phyloP scores from a whole-genome alignment of 2,797 vertebrate species.

The Liparis tanakae region DNA sequence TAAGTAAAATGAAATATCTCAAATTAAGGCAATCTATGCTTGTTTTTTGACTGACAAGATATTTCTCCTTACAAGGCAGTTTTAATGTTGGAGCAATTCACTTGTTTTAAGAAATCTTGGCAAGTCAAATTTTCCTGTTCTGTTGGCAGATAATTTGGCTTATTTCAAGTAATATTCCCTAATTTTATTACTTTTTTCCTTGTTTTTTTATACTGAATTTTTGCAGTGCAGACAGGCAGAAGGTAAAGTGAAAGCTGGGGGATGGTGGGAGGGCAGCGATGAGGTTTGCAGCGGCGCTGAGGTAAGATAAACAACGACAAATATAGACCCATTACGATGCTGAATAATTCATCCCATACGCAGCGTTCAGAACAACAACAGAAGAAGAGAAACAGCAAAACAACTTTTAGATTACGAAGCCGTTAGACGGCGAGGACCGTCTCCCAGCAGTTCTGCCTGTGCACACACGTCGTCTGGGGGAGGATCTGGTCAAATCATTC shows the following conservation, averaged over 20 bases:
- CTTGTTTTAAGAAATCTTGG: too few species aligned
- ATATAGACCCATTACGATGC: constrained; percentile 80
- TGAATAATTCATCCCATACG: constrained; percentile 81
- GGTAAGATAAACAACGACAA: constrained; percentile 78
- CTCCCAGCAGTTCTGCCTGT: constrained; percentile 53
- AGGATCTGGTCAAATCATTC: constrained; percentile 51
- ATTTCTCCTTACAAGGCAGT: too few species aligned
- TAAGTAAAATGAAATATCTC: too few species aligned
- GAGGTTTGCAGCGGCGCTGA: constrained; percentile 63
- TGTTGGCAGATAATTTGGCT: too few species aligned
- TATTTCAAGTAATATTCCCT: too few species aligned
- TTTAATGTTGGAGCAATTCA: too few species aligned
- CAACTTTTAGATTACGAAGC: constrained; percentile 56
- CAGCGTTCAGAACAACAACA: constrained; percentile 70
- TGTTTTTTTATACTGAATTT: too few species aligned
- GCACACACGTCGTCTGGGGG: constrained; percentile 45
- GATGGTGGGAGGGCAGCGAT: constrained; percentile 59
- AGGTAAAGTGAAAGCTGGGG: constrained; percentile 52
- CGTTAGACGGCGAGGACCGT: constrained; percentile 49
- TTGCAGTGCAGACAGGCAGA: constrained; percentile 20
- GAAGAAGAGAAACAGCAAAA: constrained; percentile 40
- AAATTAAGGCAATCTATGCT: too few species aligned
- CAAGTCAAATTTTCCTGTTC: too few species aligned
- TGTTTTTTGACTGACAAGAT: too few species aligned
- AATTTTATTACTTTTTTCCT: too few species aligned